Conservation (phyloP, 2,797 vertebrate species). For the Cuniculus paca region DNA sequence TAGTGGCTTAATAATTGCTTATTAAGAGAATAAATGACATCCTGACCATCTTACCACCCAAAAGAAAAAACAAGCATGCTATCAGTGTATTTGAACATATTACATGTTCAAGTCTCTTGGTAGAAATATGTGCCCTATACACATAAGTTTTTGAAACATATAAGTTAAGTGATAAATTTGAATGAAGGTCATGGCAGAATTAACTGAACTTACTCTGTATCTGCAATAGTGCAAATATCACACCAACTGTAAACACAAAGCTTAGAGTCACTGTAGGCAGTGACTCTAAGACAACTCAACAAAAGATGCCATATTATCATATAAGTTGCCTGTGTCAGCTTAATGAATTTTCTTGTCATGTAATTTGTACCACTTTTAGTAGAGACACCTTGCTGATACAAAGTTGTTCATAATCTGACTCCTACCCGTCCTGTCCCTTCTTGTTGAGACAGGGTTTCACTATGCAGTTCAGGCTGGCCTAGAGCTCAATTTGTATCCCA, state of each 20-base stretch:
- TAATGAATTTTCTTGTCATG: not conserved
- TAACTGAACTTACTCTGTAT: not conserved
- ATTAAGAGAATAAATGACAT: not conserved
- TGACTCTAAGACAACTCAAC: not conserved
- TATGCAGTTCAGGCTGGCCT: not conserved
- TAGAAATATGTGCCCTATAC: not conserved
- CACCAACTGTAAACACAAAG: not conserved
- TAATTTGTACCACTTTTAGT: not conserved
- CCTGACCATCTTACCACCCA: accelerated
- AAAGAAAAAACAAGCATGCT: not conserved
- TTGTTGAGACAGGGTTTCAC: not conserved
- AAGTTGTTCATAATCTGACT: not conserved
- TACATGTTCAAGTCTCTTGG: not conserved
- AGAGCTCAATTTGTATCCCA: not conserved
- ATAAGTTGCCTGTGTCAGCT: not conserved
- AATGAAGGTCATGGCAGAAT: not conserved
- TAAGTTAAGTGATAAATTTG: not conserved
- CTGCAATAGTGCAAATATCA: not conserved
- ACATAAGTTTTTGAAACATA: not conserved
- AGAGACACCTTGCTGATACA: not conserved
- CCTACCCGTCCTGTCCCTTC: not conserved
- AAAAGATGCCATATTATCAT: not conserved
- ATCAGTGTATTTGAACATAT: not conserved
- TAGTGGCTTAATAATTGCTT: not conserved
- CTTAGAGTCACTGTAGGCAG: not conserved